These are phyloP conservation scores for Gopherus flavomarginatus DNA, from an alignment of 2,113 vertebrate genomes.

Conservation along the genomic window DNA sequence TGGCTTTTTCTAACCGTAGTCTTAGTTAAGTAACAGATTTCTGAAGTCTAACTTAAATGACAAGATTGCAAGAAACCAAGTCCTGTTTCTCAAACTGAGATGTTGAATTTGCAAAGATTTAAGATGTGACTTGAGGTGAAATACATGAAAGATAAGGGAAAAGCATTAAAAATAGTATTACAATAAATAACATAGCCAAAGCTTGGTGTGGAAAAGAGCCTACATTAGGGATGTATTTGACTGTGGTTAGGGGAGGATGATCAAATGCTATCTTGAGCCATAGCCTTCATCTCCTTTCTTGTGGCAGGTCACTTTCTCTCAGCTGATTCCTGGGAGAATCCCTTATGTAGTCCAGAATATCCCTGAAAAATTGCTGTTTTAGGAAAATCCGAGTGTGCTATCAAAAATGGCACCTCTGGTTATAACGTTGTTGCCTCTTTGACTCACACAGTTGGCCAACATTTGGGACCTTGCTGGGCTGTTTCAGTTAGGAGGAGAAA, in stretches of 20 bases:
- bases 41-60: not conserved
- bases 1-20: not conserved
- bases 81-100: fast-evolving
- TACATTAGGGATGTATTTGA: not conserved
- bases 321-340: not conserved
- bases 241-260: not conserved
- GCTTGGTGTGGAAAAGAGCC: not conserved
- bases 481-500: not conserved
- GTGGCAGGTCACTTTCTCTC: not conserved
- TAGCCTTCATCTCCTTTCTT: not conserved
- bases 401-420: not conserved
- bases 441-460: not conserved
- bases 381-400: not conserved
- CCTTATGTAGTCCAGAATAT: not conserved
- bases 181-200: fast-evolving
- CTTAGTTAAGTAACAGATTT: not conserved
- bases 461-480: not conserved
- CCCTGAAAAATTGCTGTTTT: not conserved
- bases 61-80: fast-evolving
- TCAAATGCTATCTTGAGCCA: not conserved
- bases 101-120: not conserved
- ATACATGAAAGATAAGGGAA: fast-evolving
- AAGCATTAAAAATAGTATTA: not conserved
- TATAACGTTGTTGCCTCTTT: not conserved
- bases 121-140: fast-evolving